These are phyloP conservation scores for Lasioglossum villosulum DNA, from an alignment of 2,888 invertebrate genomes.

Conservation along the genomic window DNA sequence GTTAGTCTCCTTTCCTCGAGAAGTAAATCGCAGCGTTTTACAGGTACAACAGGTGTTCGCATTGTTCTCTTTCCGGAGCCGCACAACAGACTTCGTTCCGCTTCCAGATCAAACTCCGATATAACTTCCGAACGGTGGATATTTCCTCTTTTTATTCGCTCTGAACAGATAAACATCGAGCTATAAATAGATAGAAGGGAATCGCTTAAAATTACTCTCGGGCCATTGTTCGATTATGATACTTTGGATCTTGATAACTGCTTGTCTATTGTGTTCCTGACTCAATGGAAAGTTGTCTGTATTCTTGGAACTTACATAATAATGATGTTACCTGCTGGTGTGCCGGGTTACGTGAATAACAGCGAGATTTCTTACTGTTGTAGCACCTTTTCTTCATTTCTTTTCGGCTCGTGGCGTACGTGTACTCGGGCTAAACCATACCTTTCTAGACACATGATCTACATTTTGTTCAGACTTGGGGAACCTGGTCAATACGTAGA, in stretches of 20 bases:
- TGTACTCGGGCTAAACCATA: no score
- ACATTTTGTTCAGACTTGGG: no score
- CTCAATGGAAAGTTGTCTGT: constrained; percentile 7
- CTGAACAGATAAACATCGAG: not conserved
- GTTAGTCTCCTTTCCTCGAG: not conserved
- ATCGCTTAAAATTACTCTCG: not conserved
- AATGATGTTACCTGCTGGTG: not conserved
- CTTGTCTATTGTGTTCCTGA: constrained; percentile 14
- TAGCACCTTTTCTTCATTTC: not conserved
- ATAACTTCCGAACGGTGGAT: constrained; percentile 9
- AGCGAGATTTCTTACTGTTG: not conserved
- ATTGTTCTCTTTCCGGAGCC: not conserved
- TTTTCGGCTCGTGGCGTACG: not conserved
- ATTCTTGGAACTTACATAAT: constrained; percentile 35
- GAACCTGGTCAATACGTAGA: no score
- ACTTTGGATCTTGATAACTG: constrained; percentile 9
- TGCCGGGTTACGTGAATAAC: not conserved
- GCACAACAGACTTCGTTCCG: not conserved
- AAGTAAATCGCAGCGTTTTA: not conserved
- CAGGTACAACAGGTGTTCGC: constrained; percentile 11
- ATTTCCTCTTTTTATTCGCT: not conserved
- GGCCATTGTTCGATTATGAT: constrained; percentile 4
- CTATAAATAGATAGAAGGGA: not conserved
- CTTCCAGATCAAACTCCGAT: not conserved
- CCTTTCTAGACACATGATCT: no score